Evolutionary conservation across 2,113 vertebrate species (phyloP).

Genomic region (Eptesicus fuscus): DNA sequence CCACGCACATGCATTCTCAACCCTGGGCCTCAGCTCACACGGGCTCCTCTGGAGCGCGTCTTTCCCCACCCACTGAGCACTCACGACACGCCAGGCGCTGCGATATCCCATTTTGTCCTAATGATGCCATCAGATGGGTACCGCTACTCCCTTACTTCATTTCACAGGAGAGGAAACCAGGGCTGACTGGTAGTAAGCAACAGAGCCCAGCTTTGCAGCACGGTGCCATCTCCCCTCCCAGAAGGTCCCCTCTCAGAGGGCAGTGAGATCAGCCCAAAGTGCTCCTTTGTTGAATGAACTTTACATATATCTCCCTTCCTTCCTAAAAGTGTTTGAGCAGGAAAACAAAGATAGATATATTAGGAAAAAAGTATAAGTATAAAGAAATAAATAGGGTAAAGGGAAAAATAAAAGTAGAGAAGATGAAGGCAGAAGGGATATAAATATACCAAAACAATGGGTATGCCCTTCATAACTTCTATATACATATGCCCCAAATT

Average conservation of each 20-base stretch:
- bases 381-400: background rate
- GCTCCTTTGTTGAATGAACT: background rate
- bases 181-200: background rate
- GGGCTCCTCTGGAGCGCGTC: rapidly evolving
- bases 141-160: background rate
- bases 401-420: background rate
- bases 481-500: background rate
- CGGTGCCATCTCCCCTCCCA: rapidly evolving
- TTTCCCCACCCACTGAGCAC: background rate
- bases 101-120: background rate
- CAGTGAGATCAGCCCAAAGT: background rate
- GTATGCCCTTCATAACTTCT: background rate
- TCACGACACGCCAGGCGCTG: too few species aligned
- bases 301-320: background rate
- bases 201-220: background rate
- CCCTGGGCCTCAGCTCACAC: rapidly evolving
- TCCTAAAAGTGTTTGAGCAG: background rate
- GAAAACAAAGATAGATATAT: background rate
- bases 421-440: background rate
- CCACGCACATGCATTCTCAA: rapidly evolving
- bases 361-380: background rate
- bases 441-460: background rate
- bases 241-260: background rate
- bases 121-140: background rate
- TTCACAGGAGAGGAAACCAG: background rate